Conservation (phyloP, 1,140 invertebrate species). For the Hermetia illucens region DNA sequence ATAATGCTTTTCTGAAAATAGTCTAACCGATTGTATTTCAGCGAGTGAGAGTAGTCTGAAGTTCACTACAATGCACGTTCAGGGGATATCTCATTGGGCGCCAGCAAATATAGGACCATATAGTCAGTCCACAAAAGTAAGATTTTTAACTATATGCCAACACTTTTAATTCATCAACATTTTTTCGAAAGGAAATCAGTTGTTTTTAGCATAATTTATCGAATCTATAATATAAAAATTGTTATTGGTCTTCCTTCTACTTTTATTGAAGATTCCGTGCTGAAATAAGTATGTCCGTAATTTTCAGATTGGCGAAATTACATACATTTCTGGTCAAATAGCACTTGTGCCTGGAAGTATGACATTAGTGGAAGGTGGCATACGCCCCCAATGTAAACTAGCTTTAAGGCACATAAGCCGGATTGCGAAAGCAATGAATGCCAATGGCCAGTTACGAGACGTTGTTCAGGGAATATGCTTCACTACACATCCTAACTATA, state of each 20-base stretch:
- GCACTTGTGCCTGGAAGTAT: slow-evolving; percentile 76
- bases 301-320: slow-evolving; percentile 57
- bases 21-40: slow-evolving; percentile 8
- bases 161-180: no score
- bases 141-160: no score
- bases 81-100: slow-evolving; percentile 90
- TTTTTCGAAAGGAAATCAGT: not conserved
- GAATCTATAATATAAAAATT: no score
- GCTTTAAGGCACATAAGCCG: slow-evolving; percentile 68
- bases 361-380: slow-evolving; percentile 50
- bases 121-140: slow-evolving; percentile 71
- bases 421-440: slow-evolving; percentile 62
- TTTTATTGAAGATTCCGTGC: slow-evolving; percentile 4
- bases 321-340: slow-evolving; percentile 84
- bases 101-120: slow-evolving; percentile 92
- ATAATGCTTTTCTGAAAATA: no score
- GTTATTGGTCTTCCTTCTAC: no score
- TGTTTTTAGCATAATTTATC: no score
- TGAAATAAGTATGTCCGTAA: no score
- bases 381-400: slow-evolving; percentile 62
- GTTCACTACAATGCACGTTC: slow-evolving; percentile 87
- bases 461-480: slow-evolving; percentile 76
- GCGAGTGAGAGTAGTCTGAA: slow-evolving; percentile 39
- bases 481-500: slow-evolving; percentile 51
- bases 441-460: slow-evolving; percentile 56